Percentiles rank a stretch among this genome's conserved stretches.
These are phyloP conservation scores for Lagorchestes hirsutus DNA, from an alignment of 2,797 vertebrate genomes.

Conservation along the genomic window DNA sequence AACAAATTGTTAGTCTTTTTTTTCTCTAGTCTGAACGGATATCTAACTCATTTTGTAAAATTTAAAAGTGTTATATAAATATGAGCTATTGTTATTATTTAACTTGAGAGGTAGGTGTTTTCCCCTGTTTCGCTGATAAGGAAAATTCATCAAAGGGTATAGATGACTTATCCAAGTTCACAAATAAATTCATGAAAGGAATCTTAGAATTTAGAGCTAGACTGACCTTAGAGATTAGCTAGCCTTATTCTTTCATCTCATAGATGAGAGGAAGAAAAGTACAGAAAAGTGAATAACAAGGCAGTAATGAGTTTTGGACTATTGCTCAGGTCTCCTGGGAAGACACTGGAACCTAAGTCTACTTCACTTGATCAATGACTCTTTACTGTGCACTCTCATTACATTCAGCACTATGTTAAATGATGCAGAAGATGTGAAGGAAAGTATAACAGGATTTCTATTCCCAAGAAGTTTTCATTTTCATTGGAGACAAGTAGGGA, in stretches of 20 bases:
- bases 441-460: too few relatives aligned
- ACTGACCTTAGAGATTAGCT: background rate
- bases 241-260: background rate
- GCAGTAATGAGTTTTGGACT: too few relatives aligned
- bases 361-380: too few relatives aligned
- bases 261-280: background rate
- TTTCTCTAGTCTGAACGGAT: slow-evolving; percentile 33
- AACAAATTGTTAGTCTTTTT: background rate
- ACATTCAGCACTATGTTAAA: too few relatives aligned
- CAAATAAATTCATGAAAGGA: slow-evolving; percentile 11
- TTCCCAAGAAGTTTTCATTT: too few relatives aligned
- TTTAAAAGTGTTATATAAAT: too few relatives aligned
- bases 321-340: too few relatives aligned
- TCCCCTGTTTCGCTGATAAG: slow-evolving; percentile 3
- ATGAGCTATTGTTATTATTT: background rate
- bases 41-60: background rate
- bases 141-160: slow-evolving; percentile 15
- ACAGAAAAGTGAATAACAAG: background rate
- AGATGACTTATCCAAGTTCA: background rate
- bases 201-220: background rate
- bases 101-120: background rate
- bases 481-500: too few relatives aligned
- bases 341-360: too few relatives aligned
- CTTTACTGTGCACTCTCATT: too few relatives aligned
- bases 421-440: too few relatives aligned